Base-by-base conservation (phyloP, 2,797 vertebrate genomes). In the Peromyscus attwateri region DNA sequence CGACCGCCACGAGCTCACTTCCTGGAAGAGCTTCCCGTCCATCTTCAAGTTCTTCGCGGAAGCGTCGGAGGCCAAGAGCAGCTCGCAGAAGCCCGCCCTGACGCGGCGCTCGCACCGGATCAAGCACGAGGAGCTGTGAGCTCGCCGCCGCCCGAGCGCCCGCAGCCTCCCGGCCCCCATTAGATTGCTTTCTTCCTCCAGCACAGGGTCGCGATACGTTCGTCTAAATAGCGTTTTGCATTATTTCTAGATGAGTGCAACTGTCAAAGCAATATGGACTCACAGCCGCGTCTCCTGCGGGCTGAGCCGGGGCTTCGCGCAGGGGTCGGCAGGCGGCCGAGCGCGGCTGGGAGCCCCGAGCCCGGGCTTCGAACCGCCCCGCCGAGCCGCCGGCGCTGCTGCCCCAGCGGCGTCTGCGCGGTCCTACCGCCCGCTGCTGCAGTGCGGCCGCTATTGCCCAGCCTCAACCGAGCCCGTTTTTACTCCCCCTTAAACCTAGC, bases 211-310 rank as follows among this genome's bases (percentile, higher is more conserved):
- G 98, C 97, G 98, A 97, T 99, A 98, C 99, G 98, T 99, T 99
- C 99, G 99, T 99, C 99, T 99, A 99, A 99, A 99, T 99, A 99
- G 99, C 98, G 97, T 99, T 99, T 99, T 99, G 99, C 99, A 99
- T 99, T 99, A 99, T 99, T 99, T 99, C 99, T 99, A 99, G 99
- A 99, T 99, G 99, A 99, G 99, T 98, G 99, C 99, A 99, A 99
- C 99, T 99, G 99, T 99, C 99, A 99, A 99, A 99, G 99, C 99
- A 99, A 99, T 99, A 99, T 98, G 99, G 99, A 98, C 98, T 98
- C 99, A 99, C 98, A 99, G 99, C 98, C 98, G 98, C 97, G 99
- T 99, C 99, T 99, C 99, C 99, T 99, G 98, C 99, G 99, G 99
- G 99, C 99, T 98, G 99, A 98, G 98, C 99, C 98, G 92, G 98